phyloP scores from a whole-genome alignment of 2,113 vertebrate genomes.

The Spea multiplicata region DNA sequence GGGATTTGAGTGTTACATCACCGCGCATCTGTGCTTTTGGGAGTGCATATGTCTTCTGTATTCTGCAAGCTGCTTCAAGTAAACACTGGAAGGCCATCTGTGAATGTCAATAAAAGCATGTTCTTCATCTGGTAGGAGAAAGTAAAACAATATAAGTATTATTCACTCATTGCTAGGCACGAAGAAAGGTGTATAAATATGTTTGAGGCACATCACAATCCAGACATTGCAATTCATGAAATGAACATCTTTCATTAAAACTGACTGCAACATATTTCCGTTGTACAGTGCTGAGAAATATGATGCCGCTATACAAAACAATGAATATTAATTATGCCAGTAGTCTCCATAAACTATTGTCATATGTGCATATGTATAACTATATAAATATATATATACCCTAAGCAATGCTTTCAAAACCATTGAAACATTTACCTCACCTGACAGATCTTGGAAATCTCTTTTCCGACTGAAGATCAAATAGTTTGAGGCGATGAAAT shows the following conservation, averaged over 20 bases:
- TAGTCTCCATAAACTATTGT: too few relatives aligned
- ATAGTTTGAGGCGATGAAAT: conserved; percentile 97
- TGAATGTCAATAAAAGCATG: conserved; percentile 87
- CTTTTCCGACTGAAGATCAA: conserved; percentile 97
- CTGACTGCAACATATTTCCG: too few relatives aligned
- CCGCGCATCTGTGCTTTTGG: conserved; percentile 81
- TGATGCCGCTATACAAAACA: too few relatives aligned
- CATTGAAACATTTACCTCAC: conserved; percentile 61
- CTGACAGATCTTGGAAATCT: conserved; percentile 95
- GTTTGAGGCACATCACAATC: too few relatives aligned
- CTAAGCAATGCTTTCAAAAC: not conserved
- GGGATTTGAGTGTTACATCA: conserved; percentile 74
- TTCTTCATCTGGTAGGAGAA: conserved; percentile 79
- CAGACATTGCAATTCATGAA: too few relatives aligned
- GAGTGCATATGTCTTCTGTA: conserved; percentile 87
- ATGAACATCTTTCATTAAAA: too few relatives aligned
- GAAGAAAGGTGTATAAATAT: conserved; percentile 37
- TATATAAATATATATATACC: not conserved
- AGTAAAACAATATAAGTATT: conserved; percentile 14
- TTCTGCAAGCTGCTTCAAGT: conserved; percentile 92
- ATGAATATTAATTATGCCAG: too few relatives aligned
- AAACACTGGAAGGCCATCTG: conserved; percentile 88
- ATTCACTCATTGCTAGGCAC: conserved; percentile 15
- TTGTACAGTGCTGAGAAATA: too few relatives aligned
- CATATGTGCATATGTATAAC: too few relatives aligned